A percentile compares a stretch with the other conserved stretches of the same genome.
phyloP scores from a whole-genome alignment of 2,113 vertebrate species.

The Onychostruthus taczanowskii region DNA sequence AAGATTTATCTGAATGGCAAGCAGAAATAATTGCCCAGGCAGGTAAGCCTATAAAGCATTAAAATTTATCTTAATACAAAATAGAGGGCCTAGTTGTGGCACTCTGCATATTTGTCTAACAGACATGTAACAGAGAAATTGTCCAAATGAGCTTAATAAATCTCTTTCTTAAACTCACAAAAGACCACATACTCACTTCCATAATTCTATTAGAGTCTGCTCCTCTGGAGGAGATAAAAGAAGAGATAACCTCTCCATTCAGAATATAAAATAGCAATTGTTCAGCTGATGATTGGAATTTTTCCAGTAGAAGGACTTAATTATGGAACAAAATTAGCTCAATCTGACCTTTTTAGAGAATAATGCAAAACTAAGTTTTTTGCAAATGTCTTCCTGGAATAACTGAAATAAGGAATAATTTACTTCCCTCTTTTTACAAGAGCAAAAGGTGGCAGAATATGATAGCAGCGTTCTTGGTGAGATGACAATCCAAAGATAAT shows the following conservation, averaged over 20 bases:
- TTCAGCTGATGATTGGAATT: conserved; percentile 39
- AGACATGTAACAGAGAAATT: conserved; percentile 7
- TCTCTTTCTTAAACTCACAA: conserved; percentile 50
- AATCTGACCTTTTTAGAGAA: conserved; percentile 51
- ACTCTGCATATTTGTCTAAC: conserved; percentile 1
- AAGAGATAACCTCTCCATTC: conserved; percentile 50
- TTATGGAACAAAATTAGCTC: conserved; percentile 54
- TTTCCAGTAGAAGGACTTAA: conserved; percentile 52
- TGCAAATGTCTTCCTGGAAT: conserved; percentile 15
- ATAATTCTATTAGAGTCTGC: conserved; percentile 47
- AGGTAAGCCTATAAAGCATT: conserved; percentile 25
- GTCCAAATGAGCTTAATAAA: conserved; percentile 55
- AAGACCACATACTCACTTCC: conserved; percentile 47
- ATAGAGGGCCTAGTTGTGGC: neutral
- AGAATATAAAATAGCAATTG: conserved; percentile 54
- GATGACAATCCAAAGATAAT: neutral
- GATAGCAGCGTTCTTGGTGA: neutral
- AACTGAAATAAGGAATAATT: conserved; percentile 37
- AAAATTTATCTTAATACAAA: conserved; percentile 21
- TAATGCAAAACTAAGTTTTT: conserved; percentile 40
- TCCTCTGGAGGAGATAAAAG: conserved; percentile 50
- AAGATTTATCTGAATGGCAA: neutral
- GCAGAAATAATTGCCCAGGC: conserved; percentile 4
- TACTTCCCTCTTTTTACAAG: neutral
- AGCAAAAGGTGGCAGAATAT: conserved; percentile 14